Evolutionary conservation across 2,888 invertebrate genomes (phyloP).

Genomic region (Lydus trimaculatus): DNA sequence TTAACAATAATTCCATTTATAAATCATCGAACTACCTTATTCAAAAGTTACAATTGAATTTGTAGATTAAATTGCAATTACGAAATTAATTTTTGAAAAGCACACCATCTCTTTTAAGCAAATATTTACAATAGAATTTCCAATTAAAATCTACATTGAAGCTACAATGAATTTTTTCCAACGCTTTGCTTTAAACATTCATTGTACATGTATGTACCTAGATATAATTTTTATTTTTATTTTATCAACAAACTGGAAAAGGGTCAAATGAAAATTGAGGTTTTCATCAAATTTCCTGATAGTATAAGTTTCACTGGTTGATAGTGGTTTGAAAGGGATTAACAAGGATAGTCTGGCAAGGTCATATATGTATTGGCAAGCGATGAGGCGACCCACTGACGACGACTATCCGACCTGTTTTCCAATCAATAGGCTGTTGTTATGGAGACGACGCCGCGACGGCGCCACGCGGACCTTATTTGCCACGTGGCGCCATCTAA

Average conservation of each 20-base stretch:
- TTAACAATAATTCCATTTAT: neutral
- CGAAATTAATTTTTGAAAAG: neutral
- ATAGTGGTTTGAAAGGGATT: conserved; percentile 16
- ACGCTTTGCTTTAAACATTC: too few species aligned
- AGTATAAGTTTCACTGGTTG: conserved; percentile 15
- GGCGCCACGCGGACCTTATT: conserved; percentile 53
- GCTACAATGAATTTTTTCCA: neutral
- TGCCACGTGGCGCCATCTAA: conserved; percentile 52
- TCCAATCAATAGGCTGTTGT: conserved; percentile 53
- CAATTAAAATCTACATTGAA: neutral
- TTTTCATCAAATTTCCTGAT: conserved; percentile 13
- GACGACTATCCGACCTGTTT: conserved; percentile 47
- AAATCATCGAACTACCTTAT: neutral
- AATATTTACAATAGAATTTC: neutral
- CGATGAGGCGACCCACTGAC: conserved; percentile 48
- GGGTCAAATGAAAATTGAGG: conserved; percentile 2
- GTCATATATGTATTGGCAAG: conserved; percentile 43
- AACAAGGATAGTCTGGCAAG: conserved; percentile 33
- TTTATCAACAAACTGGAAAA: neutral
- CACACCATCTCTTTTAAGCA: neutral
- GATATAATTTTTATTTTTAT: neutral
- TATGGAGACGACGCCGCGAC: conserved; percentile 52
- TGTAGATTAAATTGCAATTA: neutral
- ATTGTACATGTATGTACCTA: too few species aligned
- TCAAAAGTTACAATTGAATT: neutral